phyloP scores from a whole-genome alignment of 2,113 vertebrate genomes.

The Larimichthys polyactis region DNA sequence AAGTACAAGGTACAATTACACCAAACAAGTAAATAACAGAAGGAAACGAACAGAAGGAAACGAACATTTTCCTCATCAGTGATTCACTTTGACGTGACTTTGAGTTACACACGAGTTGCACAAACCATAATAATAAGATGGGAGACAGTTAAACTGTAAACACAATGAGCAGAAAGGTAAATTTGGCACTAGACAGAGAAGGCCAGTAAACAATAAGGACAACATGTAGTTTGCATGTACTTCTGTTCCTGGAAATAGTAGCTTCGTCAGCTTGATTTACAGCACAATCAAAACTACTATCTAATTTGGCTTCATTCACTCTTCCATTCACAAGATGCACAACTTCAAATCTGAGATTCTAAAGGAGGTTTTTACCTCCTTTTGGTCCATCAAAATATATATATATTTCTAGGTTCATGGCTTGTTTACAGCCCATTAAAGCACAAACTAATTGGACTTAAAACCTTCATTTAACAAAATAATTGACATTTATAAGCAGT shows the following conservation, averaged over 20 bases:
- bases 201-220: neutral
- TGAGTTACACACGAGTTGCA: neutral
- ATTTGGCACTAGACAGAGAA: neutral
- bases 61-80: slow-evolving; percentile 3
- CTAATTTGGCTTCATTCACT: neutral
- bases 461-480: too few relatives aligned
- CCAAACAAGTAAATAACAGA: slow-evolving; percentile 6
- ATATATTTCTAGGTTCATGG: too few relatives aligned
- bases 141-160: slow-evolving; percentile 15
- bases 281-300: neutral
- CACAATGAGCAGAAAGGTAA: slow-evolving; percentile 13
- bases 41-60: neutral
- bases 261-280: neutral
- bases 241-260: neutral
- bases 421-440: too few relatives aligned
- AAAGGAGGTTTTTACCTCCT: neutral
- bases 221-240: slow-evolving; percentile 1
- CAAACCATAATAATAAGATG: slow-evolving; percentile 38
- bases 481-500: too few relatives aligned
- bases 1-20: slow-evolving; percentile 14
- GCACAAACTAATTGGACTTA: too few relatives aligned
- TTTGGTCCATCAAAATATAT: too few relatives aligned
- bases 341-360: neutral
- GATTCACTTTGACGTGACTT: slow-evolving; percentile 30
- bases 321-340: neutral